Base-by-base conservation (phyloP, 1,140 invertebrate genomes). In the Solen grandis region DNA sequence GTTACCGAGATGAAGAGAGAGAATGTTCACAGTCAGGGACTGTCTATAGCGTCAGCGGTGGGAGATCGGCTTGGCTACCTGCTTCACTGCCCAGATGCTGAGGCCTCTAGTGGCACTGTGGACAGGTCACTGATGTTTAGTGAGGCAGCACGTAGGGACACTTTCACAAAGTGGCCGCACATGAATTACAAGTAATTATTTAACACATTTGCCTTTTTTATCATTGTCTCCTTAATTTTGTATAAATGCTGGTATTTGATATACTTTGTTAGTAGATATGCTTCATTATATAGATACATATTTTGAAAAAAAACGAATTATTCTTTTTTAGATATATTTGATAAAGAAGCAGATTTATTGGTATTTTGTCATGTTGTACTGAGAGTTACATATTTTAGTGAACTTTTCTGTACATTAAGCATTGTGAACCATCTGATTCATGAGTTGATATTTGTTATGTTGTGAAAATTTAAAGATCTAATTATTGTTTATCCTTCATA, bases 101-200 rank as follows among this genome's bases (percentile, higher is more conserved):
- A 86, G 79, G 54, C 68, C n/a, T 16, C 16, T 4, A 80, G 82
- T 84, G 78, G 87, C 72, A 66, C 85, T n/a, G 86, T 90, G 5
- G 91, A 93, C 68, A 85, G 89, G 33, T 65, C 88, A 5, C 70
- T 90, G 52, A 98, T 99, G 97, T 97, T 96, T 90, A 97, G 96
- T 80, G 97, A 99, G 93, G 96, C 96, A 0, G 95, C 96, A 57
- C 94, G 97, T 52, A 93, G 96, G 81, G 95, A 97, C 88, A 98
- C 97, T 0, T 99, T 98, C 92, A 95, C 95, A 78, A 95, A 96
- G 90, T 99, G 97, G 97, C 97, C 97, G 52, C 97, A 98, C 89
- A 97, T 97, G 96, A 97, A 97, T 92, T 98, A 98, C 93, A 98
- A 97, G 96, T 97, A 93, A 93, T 94, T 93, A 54, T 8, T 22